Evolutionary conservation across 2,888 invertebrate genomes (phyloP).

Genomic region (Eupithecia subumbrata): DNA sequence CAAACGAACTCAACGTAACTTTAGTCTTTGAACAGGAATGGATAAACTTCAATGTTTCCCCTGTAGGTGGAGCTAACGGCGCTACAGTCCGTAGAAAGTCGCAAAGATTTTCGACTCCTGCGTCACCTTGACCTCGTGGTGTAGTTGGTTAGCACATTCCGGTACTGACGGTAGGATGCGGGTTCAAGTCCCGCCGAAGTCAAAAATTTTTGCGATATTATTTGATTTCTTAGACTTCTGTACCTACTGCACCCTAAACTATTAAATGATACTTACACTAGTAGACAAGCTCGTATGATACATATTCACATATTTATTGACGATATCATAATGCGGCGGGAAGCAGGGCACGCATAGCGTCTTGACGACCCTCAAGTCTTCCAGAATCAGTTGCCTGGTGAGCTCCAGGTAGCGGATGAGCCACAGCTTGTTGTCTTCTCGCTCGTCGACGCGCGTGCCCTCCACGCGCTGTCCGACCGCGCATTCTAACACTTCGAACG

Average conservation of each 20-base stretch:
- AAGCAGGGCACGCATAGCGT: conserved; percentile 96
- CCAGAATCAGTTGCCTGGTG: conserved; percentile 93
- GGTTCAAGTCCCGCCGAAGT: too few relatives aligned
- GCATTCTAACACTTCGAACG: conserved; percentile 91
- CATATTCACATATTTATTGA: conserved; percentile 95
- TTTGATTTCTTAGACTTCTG: too few relatives aligned
- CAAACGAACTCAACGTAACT: too few relatives aligned
- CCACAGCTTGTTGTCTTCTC: conserved; percentile 97
- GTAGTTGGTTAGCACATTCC: too few relatives aligned
- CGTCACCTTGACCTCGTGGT: too few relatives aligned
- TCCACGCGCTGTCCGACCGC: conserved; percentile 94
- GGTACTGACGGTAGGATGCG: too few relatives aligned
- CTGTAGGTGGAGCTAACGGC: too few relatives aligned
- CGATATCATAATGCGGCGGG: conserved; percentile 97
- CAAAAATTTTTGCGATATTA: too few relatives aligned
- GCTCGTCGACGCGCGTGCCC: conserved; percentile 96
- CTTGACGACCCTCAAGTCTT: conserved; percentile 96
- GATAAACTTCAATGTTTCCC: too few relatives aligned
- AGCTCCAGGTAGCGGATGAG: conserved; percentile 96
- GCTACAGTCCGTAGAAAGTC: too few relatives aligned
- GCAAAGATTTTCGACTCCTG: too few relatives aligned
- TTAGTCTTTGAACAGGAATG: too few relatives aligned
- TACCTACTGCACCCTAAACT: background rate
- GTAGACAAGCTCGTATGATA: conserved; percentile 95
- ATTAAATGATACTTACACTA: conserved; percentile 85